Base-by-base conservation (phyloP, 2,888 invertebrate species). In the Diloba caeruleocephala region DNA sequence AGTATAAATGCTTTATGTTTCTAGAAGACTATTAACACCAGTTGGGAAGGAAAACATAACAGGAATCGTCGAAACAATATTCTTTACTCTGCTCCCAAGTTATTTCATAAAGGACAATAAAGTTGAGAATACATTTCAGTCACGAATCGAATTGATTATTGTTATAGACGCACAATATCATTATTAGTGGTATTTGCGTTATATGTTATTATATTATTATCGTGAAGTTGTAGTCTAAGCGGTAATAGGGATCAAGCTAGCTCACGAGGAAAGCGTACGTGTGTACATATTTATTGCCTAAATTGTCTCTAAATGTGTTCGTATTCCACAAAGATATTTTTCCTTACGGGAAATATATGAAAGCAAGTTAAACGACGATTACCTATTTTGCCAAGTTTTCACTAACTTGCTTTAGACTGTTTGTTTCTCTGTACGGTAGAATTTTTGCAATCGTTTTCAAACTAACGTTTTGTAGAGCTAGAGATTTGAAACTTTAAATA, bases 71-170 rank as follows among this genome's bases (percentile, higher is more conserved):
- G 28, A 29, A 25, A 25, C 21, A 44, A 33, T 34, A 54, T 49
- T 33, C 15, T 12, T 26, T 21, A 7, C 12, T 29, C 10, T 0
- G 19, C 10, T 15, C 17, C 10, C 2, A 31, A 49, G 29, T 39
- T 39, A 15, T 14, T 44, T 33, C 42, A 42, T 42, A 54, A 34
- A 44, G 29, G 33, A 36, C 7, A 37, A 42, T n/a, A 23, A 36
- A 37, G 13, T 31, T 49, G 2, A 3, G 1, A 14, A 31, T 19
- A 23, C 13, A 49, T 45, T 44, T 41, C 2, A 25, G 25, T 52
- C 46, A 57, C 59, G 42, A 29, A 23, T 23, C 17, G 31, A 31
- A 52, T 49, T 31, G 41, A 48, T 59, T 34, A 48, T 43, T 38
- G 15, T 33, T 51, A 29, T 38, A 9, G 9, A 25, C 8, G 10